Evolutionary conservation across 2,797 vertebrate species (phyloP).

Genomic region (Leucoraja ocellata): DNA sequence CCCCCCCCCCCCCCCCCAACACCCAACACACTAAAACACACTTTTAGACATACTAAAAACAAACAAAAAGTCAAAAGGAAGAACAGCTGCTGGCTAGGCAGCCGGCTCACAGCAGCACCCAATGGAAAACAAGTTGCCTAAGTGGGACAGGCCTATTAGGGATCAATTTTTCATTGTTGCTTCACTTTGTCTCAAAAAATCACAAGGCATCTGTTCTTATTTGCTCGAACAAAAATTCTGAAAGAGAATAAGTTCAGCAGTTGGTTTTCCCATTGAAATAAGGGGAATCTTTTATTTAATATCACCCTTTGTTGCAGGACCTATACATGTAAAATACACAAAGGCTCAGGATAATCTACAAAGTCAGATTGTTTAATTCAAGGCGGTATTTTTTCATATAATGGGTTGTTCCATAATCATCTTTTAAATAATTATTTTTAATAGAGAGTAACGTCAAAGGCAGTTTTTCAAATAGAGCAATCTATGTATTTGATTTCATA

Average conservation of each 20-base stretch:
- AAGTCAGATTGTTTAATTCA: background rate
- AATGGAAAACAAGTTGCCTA: too few relatives aligned
- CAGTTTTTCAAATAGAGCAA: background rate
- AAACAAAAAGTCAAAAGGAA: too few relatives aligned
- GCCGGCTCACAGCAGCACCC: too few relatives aligned
- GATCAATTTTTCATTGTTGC: background rate
- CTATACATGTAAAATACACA: background rate
- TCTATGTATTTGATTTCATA: background rate
- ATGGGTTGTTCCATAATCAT: background rate
- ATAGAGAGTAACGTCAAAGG: constrained; percentile 2
- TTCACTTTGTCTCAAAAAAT: background rate
- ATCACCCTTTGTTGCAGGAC: background rate
- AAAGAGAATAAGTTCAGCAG: background rate
- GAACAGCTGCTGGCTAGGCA: too few relatives aligned
- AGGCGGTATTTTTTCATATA: constrained; percentile 8
- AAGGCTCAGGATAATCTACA: background rate
- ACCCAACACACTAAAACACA: too few relatives aligned
- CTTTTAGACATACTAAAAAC: too few relatives aligned
- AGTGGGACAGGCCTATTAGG: too few relatives aligned
- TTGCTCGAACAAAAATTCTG: background rate
- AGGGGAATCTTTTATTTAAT: constrained; percentile 15
- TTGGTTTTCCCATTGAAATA: background rate
- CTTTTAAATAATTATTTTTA: constrained; percentile 16
- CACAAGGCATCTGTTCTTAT: background rate
- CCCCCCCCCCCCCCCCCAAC: too few relatives aligned